Evolutionary conservation across 1,140 invertebrate genomes (phyloP), one percentile per base, ranked within the genome.

Genomic region (Nomia melanderi): DNA sequence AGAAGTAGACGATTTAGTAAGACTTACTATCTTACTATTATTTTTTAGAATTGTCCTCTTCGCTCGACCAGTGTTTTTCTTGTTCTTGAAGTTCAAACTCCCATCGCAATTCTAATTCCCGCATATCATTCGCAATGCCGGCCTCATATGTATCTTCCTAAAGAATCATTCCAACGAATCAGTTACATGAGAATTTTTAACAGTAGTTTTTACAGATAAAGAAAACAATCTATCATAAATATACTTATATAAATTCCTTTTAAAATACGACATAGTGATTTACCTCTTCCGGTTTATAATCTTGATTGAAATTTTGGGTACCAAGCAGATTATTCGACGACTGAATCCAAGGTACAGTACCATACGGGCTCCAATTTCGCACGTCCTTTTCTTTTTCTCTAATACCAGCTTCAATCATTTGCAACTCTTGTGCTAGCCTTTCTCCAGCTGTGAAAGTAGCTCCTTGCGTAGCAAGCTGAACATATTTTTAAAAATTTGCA

Each of bases 1-100:
- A 72, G 41, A 53, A 74, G 71, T 71, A 64, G 63, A 50, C n/a
- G 41, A 27, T 7, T 25, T 77, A 33, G 14, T 56, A 69, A 82
- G 76, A 82, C 31, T 72, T 25, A 76, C n/a, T 66, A 60, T 50
- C 44, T 72, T 71, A 57, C 57, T 86, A 88, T 87, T 86, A 91
- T 80, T 91, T 92, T 80, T 92, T 93, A 50, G 90, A 88, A 39
- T 89, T 92, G 77, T 95, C 93, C 72, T 95, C 94, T 83, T 94
- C 94, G 72, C 92, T 94, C 29, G 93, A 94, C 94, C 94, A 95
- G 56, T 93, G 91, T 77, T 94, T 94, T 77, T 95, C 94, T 62
- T 95, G 94, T 86, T 95, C 94, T 83, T 95, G 94, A 29, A 95
- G 84, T 86, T 95, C 95, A 70, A 93, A 94, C 81, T 95, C 93